These are phyloP conservation scores for Trematomus bernacchii DNA, from an alignment of 2,797 vertebrate species.

Conservation along the genomic window DNA sequence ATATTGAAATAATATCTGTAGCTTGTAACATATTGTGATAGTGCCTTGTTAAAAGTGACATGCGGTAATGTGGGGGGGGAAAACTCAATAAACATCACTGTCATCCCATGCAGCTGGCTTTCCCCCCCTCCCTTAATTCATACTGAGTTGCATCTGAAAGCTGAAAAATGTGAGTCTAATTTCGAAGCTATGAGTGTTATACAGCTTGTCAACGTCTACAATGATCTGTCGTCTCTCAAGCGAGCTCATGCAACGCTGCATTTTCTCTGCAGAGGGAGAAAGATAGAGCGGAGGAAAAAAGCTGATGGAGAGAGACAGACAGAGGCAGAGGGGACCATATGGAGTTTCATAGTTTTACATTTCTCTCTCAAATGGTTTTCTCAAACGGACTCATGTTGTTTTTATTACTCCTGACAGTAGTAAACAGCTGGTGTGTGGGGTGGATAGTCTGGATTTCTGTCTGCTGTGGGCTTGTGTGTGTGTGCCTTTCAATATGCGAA, in stretches of 20 bases:
- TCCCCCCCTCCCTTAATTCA: constrained; percentile 48
- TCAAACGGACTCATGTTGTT: constrained; percentile 75
- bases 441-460: constrained; percentile 54
- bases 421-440: constrained; percentile 76
- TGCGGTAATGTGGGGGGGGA: constrained; percentile 39
- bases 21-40: constrained; percentile 50
- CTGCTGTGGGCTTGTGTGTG: constrained; percentile 33
- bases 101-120: constrained; percentile 37
- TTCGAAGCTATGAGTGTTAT: constrained; percentile 63
- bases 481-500: constrained; percentile 25
- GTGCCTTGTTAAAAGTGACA: constrained; percentile 59
- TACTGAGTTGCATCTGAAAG: constrained; percentile 51
- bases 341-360: constrained; percentile 73
- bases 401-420: constrained; percentile 76
- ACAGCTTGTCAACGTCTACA: constrained; percentile 66
- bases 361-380: constrained; percentile 74
- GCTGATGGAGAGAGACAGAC: constrained; percentile 65
- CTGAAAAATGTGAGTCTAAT: constrained; percentile 67
- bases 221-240: constrained; percentile 66
- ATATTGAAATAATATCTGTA: constrained; percentile 53
- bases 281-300: background rate
- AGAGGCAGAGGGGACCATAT: constrained; percentile 70
- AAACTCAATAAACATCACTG: constrained; percentile 61
- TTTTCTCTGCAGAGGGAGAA: constrained; percentile 31
- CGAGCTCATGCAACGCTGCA: constrained; percentile 38